Evolutionary conservation across 2,888 invertebrate species (phyloP), one percentile per base, ranked within the genome.

Genomic region (Chrysotoxum bicinctum): DNA sequence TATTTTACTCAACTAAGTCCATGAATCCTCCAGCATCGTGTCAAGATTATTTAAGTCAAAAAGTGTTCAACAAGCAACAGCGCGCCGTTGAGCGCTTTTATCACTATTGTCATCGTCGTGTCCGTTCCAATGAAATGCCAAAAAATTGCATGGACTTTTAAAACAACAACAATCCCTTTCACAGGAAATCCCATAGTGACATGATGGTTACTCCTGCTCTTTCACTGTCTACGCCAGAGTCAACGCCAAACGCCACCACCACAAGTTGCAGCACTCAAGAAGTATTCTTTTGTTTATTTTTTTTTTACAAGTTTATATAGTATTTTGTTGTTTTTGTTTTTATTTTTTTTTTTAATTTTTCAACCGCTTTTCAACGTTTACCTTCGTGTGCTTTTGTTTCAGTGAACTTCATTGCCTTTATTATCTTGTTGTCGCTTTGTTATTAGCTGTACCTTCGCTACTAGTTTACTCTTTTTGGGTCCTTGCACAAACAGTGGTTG

Each of bases 401-500:
- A 80, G 76, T 77, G 76, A 85, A 85, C 85, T 85, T 81, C 85
- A 80, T 81, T 81, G 81, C 85, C 76, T 85, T 73, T 54, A 81
- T 85, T 85, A 85, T 80, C 85, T 81, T 85, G 85, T 85, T 85
- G 85, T 76, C 81, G 81, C 81, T 76, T 76, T 77, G 76, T 81
- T 85, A 77, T 85, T 85, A 80, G 80, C 76, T 73, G 72, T 80
- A 60, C 52, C 68, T 64, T 81, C 68, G 21, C 56, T 56, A 68
- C 56, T 66, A 66, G 21, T 50, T 50, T 50, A n/a, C 23, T 79
- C 52, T 62, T 32, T 79, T 62, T 50, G 58, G 37, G n/a, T 58
- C n/a, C 14, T 62, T 32, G 6, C 3, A 16, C 5, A 16, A 16
- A 9, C 10, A 3, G 7, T 16, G 35, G 21, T 45, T 35, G 1